Percentiles rank a stretch among this genome's conserved stretches.
phyloP scores from a whole-genome alignment of 2,113 vertebrate species.

The Ariopsis seemanni region DNA sequence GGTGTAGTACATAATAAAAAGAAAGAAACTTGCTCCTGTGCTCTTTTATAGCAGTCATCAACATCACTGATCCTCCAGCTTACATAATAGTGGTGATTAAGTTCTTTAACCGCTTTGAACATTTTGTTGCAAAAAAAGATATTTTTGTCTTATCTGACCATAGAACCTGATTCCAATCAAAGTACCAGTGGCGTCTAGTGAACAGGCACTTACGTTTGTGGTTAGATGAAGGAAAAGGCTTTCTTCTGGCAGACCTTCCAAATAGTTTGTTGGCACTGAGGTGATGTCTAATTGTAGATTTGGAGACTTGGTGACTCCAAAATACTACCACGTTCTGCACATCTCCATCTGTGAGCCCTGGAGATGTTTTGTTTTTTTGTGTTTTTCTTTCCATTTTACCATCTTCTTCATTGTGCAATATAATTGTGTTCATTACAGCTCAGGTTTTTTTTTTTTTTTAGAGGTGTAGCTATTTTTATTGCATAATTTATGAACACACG shows the following conservation, averaged over 20 bases:
- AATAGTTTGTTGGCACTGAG: background rate
- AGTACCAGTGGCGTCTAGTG: background rate
- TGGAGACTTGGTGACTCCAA: slow-evolving; percentile 7
- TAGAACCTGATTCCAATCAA: background rate
- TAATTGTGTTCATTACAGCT: background rate
- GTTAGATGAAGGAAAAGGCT: slow-evolving; percentile 7
- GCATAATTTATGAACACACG: background rate
- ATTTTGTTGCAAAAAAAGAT: background rate
- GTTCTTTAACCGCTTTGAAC: background rate
- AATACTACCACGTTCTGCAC: background rate
- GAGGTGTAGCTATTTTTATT: background rate
- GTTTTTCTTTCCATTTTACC: background rate
- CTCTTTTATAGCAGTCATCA: background rate
- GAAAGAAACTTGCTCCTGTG: background rate
- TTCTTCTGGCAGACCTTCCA: background rate
- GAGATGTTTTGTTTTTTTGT: background rate
- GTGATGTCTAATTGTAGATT: background rate
- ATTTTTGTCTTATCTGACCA: background rate
- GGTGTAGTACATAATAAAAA: background rate
- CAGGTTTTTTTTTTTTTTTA: background rate
- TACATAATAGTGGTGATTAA: background rate
- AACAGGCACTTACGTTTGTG: background rate
- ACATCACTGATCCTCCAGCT: background rate
- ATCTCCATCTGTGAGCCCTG: background rate
- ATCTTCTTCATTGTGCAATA: background rate